Base-by-base conservation (phyloP, 1,140 invertebrate genomes). In the Fopius arisanus region DNA sequence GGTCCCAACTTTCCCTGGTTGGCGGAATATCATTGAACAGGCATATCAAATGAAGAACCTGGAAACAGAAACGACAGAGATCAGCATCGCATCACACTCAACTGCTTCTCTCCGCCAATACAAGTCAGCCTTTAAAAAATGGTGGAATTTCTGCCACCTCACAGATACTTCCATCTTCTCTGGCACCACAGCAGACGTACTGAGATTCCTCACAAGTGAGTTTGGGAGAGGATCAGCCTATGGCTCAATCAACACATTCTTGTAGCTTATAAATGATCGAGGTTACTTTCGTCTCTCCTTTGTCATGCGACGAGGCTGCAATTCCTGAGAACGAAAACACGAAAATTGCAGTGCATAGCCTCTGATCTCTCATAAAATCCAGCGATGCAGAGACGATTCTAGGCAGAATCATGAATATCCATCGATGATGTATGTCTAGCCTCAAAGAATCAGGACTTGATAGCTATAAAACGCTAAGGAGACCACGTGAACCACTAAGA, bases 201-300 rank as follows among this genome's bases (percentile, higher is more conserved):
- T 69, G 9, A 62, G 31, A 40, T 79, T 79, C 62, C 68, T 81
- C 5, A 67, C 78, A 26, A 16, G 43, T 21, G 63, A 65, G 31
- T 73, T 77, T 33, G 70, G 78, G 14, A 69, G 59, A 10, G 78
- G 78, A 21, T 73, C 73, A 5, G 73, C 78, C 26, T 80, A 78
- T 41, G 77, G 79, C 3, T 73, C 77, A 80, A 62, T 77, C 33
- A 9, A 59, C 71, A 40, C 33, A 12, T n/a, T n/a, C n/a, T n/a
- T n/a, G n/a, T n/a, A n/a, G n/a, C n/a, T n/a, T n/a, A n/a, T n/a
- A n/a, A n/a, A n/a, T n/a, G n/a, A n/a, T n/a, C n/a, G n/a, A n/a
- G n/a, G n/a, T n/a, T n/a, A n/a, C n/a, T n/a, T n/a, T n/a, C n/a
- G n/a, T n/a, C n/a, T n/a, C n/a, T n/a, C n/a, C n/a, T n/a, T n/a